Evolutionary conservation across 2,797 vertebrate genomes (phyloP).

Genomic region (Pangasius macronema): DNA sequence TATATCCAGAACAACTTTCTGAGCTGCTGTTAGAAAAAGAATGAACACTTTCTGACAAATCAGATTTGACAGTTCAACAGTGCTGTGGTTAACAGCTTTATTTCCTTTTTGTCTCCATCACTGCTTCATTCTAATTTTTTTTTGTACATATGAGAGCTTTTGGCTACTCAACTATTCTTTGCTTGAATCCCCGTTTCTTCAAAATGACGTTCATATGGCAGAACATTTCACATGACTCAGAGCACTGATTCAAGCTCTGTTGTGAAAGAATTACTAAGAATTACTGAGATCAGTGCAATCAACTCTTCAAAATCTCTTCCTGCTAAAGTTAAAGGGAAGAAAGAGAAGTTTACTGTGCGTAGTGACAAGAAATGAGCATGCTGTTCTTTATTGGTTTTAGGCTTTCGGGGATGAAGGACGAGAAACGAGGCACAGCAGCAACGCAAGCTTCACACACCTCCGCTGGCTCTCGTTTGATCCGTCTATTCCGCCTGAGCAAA

Average conservation of each 20-base stretch:
- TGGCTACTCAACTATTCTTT: background rate
- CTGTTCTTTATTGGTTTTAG: conserved; percentile 41
- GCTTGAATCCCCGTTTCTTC: background rate
- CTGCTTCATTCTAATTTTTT: background rate
- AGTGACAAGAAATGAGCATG: conserved; percentile 26
- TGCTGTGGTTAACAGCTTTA: background rate
- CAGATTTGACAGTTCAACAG: background rate
- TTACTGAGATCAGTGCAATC: background rate
- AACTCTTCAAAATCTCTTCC: background rate
- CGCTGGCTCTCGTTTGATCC: conserved; percentile 42
- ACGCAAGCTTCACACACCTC: background rate
- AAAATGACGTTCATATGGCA: background rate
- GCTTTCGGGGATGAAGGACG: conserved; percentile 33
- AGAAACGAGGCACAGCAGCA: conserved; percentile 38
- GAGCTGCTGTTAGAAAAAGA: background rate
- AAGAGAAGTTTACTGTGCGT: conserved; percentile 17
- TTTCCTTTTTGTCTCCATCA: background rate
- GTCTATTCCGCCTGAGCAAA: conserved; percentile 13
- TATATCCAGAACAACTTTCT: background rate
- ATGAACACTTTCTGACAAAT: background rate
- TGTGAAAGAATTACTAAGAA: background rate
- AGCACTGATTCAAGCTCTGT: background rate
- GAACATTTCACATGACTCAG: background rate
- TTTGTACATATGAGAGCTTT: background rate
- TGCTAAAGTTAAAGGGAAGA: background rate